Evolutionary conservation across 2,113 vertebrate species (phyloP).

Genomic region (Notothenia coriiceps): DNA sequence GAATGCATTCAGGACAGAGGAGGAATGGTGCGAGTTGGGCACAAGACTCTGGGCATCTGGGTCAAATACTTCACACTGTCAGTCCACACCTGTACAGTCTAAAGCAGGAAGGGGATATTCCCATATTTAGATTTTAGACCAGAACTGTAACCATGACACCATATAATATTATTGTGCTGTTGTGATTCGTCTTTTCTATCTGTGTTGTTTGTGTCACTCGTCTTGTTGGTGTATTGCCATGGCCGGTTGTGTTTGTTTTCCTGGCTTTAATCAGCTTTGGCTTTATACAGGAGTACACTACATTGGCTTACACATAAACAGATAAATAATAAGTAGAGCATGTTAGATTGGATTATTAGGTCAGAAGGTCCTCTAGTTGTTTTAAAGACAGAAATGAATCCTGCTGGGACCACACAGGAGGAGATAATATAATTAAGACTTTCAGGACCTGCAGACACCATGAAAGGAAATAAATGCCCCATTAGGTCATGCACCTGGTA

Average conservation of each 20-base stretch:
- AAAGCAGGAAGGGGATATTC: neutral
- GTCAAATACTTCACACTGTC: neutral
- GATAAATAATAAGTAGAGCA: neutral
- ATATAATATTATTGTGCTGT: neutral
- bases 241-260: too few relatives aligned
- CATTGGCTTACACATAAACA: too few relatives aligned
- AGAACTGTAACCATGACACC: too few relatives aligned
- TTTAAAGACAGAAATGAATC: neutral
- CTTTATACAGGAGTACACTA: too few relatives aligned
- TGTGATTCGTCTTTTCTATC: neutral
- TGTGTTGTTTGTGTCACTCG: too few relatives aligned
- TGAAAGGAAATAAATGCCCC: constrained; percentile 2
- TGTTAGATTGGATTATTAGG: neutral
- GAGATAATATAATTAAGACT: neutral
- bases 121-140: too few relatives aligned
- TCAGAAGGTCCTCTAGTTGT: neutral
- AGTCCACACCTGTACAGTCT: neutral
- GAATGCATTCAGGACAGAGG: constrained; percentile 27
- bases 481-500: constrained; percentile 9
- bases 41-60: constrained; percentile 10
- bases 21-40: neutral
- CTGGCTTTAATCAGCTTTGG: too few relatives aligned
- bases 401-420: neutral
- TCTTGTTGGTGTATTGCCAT: too few relatives aligned
- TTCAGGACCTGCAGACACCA: constrained; percentile 4